Evolutionary conservation across 2,797 vertebrate genomes (phyloP), one percentile per base, ranked within the genome.

Genomic region (Eidolon dupreanum): DNA sequence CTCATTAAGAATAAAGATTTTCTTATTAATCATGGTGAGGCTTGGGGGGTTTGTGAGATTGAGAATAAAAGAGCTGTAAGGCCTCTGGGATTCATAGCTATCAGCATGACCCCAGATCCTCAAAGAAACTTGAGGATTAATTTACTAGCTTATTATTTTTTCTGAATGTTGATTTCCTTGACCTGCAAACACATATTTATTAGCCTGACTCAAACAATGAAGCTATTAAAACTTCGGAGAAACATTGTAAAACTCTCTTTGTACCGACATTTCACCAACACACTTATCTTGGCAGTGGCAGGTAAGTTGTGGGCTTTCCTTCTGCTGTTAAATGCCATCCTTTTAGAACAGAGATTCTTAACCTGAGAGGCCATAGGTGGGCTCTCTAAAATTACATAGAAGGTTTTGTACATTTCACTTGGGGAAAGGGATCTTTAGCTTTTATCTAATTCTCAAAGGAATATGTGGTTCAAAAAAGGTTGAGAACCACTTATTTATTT

Each of bases 201-300:
- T 98, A 99, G 99, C 96, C 98, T 99, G 98, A 99, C 99, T 97
- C 99, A 99, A 98, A 99, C 99, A 93, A 99, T 99, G 98, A 99
- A 99, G 90, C 98, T 99, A 38, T 98, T 99, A 90, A 99, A 99
- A 98, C 99, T 99, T 85, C 99, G 99, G 97, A 99, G 99, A 93
- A 99, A 99, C 46, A 97, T 99, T 77, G 99, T 99, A 97, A 99
- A 99, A 95, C 99, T 99, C 0, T 99, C 99, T 26, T 94, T 99
- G 92, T 99, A 99, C 95, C 99, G 99, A 77, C 99, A 99, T 98
- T 99, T 99, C 97, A 99, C 99, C 97, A 99, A 99, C 98, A 99
- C 99, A 0, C 99, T 99, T 97, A 99, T 99, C 98, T 99, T 99
- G 98, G 99, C 99, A 77, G 99, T 99, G 71, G 98, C 99, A 88